Conservation (phyloP, 1,140 invertebrate species). For the Platyura marginata region DNA sequence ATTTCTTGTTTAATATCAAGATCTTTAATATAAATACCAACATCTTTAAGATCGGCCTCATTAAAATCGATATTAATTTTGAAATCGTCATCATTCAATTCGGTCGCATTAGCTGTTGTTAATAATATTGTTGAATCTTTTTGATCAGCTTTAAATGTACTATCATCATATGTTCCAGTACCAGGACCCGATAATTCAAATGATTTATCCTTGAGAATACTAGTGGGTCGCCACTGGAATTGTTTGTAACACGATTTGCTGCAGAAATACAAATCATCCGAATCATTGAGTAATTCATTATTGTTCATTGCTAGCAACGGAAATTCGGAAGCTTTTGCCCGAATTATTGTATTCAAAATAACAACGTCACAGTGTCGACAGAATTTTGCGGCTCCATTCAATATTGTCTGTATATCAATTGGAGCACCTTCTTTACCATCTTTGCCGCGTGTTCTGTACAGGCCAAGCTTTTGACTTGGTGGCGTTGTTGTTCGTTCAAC, state of each 20-base stretch:
- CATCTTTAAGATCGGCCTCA: conserved; percentile 20
- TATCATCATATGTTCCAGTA: background rate
- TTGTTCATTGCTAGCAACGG: conserved; percentile 39
- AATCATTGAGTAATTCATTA: conserved; percentile 37
- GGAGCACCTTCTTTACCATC: conserved; percentile 68
- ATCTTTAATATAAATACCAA: background rate
- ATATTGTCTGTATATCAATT: conserved; percentile 75
- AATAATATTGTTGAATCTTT: background rate
- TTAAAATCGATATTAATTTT: conserved; percentile 19
- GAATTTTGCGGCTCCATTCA: conserved; percentile 75
- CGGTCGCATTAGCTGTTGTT: background rate
- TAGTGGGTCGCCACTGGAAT: conserved; percentile 30
- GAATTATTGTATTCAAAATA: conserved; percentile 60
- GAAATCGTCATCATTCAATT: conserved; percentile 8
- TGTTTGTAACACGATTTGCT: conserved; percentile 70
- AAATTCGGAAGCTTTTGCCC: conserved; percentile 65
- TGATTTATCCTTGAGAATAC: conserved; percentile 28
- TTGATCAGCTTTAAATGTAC: background rate
- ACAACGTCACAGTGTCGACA: conserved; percentile 83
- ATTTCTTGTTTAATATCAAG: background rate
- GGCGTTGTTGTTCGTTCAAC: conserved; percentile 60
- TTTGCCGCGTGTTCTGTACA: conserved; percentile 63
- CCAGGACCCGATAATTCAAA: background rate
- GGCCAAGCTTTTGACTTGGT: conserved; percentile 57
- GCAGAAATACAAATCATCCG: conserved; percentile 63